A percentile compares a stretch with the other conserved stretches of the same genome.
Conservation (phyloP, 2,797 vertebrate species). For the Pseudochirops corinnae region DNA sequence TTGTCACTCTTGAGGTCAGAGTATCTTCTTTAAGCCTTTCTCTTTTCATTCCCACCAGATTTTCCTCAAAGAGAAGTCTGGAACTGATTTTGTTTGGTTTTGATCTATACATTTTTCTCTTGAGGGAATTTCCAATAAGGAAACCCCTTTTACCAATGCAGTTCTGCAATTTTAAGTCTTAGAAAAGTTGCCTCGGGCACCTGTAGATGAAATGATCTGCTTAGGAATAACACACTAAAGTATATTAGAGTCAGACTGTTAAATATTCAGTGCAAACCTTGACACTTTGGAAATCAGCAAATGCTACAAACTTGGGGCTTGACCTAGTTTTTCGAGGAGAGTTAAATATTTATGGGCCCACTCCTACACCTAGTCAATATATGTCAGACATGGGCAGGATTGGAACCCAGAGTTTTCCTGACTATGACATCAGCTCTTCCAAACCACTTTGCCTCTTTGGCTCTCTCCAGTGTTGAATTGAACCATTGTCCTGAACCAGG, state of each 20-base stretch:
- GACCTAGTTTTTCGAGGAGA: neutral
- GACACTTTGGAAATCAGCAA: neutral
- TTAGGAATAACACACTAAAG: neutral
- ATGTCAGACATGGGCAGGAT: neutral
- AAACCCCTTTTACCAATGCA: neutral
- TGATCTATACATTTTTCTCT: neutral
- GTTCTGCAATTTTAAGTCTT: neutral
- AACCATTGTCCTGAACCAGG: too few species aligned
- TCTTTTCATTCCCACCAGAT: conserved; percentile 23
- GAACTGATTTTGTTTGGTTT: neutral
- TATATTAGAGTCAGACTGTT: neutral
- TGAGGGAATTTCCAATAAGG: neutral
- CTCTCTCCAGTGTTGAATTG: neutral
- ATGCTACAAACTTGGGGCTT: neutral
- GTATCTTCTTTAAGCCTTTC: conserved; percentile 36
- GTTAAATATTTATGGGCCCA: neutral
- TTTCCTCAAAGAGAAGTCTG: neutral
- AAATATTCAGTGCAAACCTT: neutral
- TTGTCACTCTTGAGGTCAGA: conserved; percentile 32
- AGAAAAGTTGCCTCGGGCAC: neutral
- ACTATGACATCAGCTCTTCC: neutral
- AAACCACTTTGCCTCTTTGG: neutral
- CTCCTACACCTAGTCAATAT: neutral
- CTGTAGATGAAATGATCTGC: neutral
- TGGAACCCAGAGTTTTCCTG: neutral